Percentiles rank a stretch among this genome's conserved stretches.
phyloP scores from a whole-genome alignment of 2,797 vertebrate genomes.

The Sandelia bainsii region DNA sequence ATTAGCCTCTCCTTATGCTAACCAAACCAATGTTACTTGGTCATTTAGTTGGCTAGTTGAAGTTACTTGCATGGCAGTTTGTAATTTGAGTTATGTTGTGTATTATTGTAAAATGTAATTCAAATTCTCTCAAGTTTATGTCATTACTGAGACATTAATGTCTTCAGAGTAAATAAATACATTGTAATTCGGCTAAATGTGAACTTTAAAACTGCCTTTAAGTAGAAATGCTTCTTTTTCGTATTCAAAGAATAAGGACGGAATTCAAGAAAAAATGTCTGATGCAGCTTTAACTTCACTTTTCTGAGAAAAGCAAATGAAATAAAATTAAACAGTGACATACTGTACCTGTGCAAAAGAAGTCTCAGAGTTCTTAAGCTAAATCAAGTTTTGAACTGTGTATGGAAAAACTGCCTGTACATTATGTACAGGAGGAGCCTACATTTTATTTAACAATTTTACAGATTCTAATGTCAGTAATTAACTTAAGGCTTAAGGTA shows the following conservation, averaged over 20 bases:
- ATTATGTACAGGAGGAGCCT: background rate
- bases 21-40: background rate
- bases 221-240: background rate
- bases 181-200: too few relatives aligned
- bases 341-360: conserved; percentile 34
- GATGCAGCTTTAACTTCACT: conserved; percentile 16
- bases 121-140: too few relatives aligned
- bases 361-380: conserved; percentile 36
- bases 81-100: too few relatives aligned
- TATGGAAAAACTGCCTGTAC: background rate
- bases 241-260: fast-evolving
- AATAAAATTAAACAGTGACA: background rate
- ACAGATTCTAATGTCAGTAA: background rate
- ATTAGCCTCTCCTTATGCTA: too few relatives aligned
- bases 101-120: too few relatives aligned
- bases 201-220: too few relatives aligned
- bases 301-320: background rate
- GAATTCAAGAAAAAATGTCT: background rate
- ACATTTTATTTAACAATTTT: background rate
- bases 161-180: too few relatives aligned
- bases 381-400: background rate
- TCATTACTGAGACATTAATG: too few relatives aligned
- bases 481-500: background rate
- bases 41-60: background rate
- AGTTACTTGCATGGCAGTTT: too few relatives aligned